These are phyloP conservation scores for Myocastor coypus DNA, from an alignment of 2,113 vertebrate genomes.

Conservation along the genomic window DNA sequence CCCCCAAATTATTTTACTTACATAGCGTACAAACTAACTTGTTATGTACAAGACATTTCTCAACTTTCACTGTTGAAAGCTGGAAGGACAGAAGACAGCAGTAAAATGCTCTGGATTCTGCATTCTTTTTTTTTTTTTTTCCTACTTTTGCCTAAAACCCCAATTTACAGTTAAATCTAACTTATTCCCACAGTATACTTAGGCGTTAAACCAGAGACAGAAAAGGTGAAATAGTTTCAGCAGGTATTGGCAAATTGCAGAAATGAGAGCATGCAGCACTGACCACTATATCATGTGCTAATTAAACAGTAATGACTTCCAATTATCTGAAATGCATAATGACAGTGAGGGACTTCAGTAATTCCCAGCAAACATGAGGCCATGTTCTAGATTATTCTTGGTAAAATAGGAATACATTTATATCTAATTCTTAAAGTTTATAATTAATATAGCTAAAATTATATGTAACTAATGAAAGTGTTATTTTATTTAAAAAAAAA, in stretches of 20 bases:
- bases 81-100: not conserved
- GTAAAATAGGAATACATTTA: too few relatives aligned
- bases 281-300: too few relatives aligned
- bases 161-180: slow-evolving; percentile 45
- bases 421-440: too few relatives aligned
- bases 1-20: not conserved
- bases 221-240: slow-evolving; percentile 69
- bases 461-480: too few relatives aligned
- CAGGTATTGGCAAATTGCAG: slow-evolving; percentile 74
- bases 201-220: slow-evolving; percentile 37
- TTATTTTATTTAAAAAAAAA: too few relatives aligned
- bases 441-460: too few relatives aligned
- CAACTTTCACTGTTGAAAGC: not conserved
- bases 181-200: slow-evolving; percentile 22
- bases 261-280: slow-evolving; percentile 10
- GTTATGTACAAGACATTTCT: not conserved
- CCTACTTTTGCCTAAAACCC: slow-evolving; percentile 45
- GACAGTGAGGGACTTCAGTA: too few relatives aligned
- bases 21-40: not conserved
- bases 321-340: too few relatives aligned
- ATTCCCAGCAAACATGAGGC: too few relatives aligned
- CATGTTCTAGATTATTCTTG: too few relatives aligned
- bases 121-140: not conserved
- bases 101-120: not conserved
- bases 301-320: too few relatives aligned